phyloP scores from a whole-genome alignment of 53 echinoderm and acorn worm genomes.

The Henricia sp. region DNA sequence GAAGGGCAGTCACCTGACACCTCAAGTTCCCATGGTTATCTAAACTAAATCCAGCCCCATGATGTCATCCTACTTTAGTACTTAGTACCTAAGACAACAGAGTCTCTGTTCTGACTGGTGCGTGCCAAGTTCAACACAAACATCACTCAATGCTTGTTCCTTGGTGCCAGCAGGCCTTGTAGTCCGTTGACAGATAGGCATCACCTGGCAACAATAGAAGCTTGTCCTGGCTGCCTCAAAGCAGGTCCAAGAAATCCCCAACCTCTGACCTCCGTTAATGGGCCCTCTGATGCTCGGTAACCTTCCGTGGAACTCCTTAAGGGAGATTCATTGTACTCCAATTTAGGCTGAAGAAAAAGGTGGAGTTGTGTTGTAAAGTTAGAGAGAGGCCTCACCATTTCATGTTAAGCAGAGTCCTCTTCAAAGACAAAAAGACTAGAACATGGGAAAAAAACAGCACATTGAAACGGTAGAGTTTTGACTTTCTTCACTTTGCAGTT shows the following conservation, averaged over 20 bases:
- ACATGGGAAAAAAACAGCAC: too few species aligned
- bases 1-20: too few species aligned
- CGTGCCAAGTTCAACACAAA: slow-evolving; percentile 21
- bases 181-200: slow-evolving; percentile 33
- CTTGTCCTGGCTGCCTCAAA: slow-evolving; percentile 8
- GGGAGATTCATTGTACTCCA: background rate
- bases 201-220: slow-evolving; percentile 12
- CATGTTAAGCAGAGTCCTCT: too few species aligned
- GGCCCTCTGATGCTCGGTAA: slow-evolving; percentile 1
- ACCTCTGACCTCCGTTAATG: slow-evolving; percentile 21
- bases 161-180: slow-evolving; percentile 3
- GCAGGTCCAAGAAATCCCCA: background rate
- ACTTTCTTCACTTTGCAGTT: too few species aligned
- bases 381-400: too few species aligned
- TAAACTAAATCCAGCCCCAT: background rate
- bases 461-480: too few species aligned
- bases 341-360: background rate
- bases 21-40: too few species aligned
- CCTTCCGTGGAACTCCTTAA: slow-evolving; percentile 3
- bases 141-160: slow-evolving; percentile 19
- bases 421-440: too few species aligned
- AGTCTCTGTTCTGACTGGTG: background rate
- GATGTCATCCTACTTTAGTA: background rate
- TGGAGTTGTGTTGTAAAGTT: background rate
- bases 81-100: background rate